These are phyloP conservation scores for Megamerina dolium DNA, from an alignment of 2,888 invertebrate species.

Conservation along the genomic window DNA sequence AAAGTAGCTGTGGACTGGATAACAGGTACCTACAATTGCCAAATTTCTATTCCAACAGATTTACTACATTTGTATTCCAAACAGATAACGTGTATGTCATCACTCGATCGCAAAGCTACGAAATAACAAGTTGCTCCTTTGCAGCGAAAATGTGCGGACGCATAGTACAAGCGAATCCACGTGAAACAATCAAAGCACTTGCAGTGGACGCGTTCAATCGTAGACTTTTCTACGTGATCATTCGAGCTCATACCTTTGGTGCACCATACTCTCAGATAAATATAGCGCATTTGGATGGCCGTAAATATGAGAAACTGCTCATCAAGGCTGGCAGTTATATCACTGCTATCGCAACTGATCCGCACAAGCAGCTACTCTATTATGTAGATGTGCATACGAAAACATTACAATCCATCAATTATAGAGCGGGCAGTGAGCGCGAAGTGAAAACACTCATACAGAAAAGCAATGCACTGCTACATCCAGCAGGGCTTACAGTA, in stretches of 20 bases:
- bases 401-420: constrained; percentile 52
- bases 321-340: constrained; percentile 40
- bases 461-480: constrained; percentile 49
- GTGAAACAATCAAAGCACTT: constrained; percentile 56
- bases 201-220: constrained; percentile 59
- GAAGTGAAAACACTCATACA: constrained; percentile 49
- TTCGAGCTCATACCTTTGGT: constrained; percentile 49
- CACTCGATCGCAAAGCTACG: constrained; percentile 46
- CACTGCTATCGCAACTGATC: constrained; percentile 51
- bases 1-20: constrained; percentile 69
- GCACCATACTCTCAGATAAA: constrained; percentile 52
- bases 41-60: not conserved
- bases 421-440: constrained; percentile 46
- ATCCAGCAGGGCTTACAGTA: constrained; percentile 62
- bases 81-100: constrained; percentile 61
- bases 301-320: constrained; percentile 47
- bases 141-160: constrained; percentile 52
- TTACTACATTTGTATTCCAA: too few species aligned
- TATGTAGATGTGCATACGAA: constrained; percentile 63
- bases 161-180: constrained; percentile 52
- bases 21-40: constrained; percentile 50
- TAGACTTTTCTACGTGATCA: constrained; percentile 56
- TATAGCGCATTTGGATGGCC: constrained; percentile 55
- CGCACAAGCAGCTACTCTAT: constrained; percentile 61
- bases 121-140: constrained; percentile 56